Percentiles rank a stretch among this genome's conserved stretches.
Evolutionary conservation across 2,113 vertebrate genomes (phyloP).

Genomic region (Callospermophilus lateralis): DNA sequence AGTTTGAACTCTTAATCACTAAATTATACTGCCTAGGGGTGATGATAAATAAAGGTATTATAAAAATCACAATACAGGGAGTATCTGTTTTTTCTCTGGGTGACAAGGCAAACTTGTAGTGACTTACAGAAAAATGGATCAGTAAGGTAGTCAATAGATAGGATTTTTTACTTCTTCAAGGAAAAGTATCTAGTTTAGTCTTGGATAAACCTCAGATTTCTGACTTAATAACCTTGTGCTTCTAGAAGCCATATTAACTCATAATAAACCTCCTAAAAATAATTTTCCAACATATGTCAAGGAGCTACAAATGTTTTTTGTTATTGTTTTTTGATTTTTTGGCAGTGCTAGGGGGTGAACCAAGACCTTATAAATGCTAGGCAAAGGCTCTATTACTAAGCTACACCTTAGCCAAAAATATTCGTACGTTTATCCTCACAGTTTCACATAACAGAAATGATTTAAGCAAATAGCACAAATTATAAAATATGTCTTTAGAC

Average conservation of each 20-base stretch:
- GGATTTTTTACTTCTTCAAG: neutral
- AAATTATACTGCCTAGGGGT: neutral
- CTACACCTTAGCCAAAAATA: neutral
- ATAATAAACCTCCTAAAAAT: slow-evolving; percentile 16
- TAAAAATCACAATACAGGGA: neutral
- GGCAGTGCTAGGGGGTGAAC: too few species aligned
- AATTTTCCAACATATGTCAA: neutral
- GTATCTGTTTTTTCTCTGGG: neutral
- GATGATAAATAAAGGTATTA: neutral
- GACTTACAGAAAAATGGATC: neutral
- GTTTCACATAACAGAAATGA: neutral
- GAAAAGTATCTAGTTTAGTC: neutral
- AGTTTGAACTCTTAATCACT: slow-evolving; percentile 14
- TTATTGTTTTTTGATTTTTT: too few species aligned
- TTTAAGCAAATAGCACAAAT: neutral
- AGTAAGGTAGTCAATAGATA: neutral
- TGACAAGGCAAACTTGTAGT: neutral
- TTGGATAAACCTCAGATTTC: slow-evolving; percentile 13
- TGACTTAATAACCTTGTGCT: neutral
- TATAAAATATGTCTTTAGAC: neutral
- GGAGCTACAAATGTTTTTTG: neutral
- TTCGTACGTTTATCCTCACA: neutral
- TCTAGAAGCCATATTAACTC: neutral
- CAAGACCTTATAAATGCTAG: too few species aligned
- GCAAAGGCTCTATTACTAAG: too few species aligned